Percentiles rank a stretch among this genome's conserved stretches.
phyloP scores from a whole-genome alignment of 64 coral and sea anemone genomes.

The Dendronephthya gigantea region DNA sequence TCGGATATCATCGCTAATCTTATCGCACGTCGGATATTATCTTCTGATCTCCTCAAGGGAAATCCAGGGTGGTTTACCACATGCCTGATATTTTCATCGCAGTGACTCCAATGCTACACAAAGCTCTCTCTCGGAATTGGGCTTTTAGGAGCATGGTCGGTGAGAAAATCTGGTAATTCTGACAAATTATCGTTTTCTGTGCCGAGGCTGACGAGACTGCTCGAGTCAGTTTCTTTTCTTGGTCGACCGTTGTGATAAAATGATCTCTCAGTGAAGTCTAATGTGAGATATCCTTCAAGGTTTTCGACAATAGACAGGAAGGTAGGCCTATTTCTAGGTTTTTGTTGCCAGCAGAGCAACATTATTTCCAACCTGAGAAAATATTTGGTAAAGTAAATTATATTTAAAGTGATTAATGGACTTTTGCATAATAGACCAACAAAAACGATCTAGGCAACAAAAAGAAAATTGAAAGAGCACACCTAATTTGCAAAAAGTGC shows the following conservation, averaged over 20 bases:
- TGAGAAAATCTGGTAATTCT: not conserved
- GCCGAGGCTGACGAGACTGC: not conserved
- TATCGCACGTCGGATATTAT: no score
- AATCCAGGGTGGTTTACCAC: no score
- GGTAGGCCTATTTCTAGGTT: conserved; percentile 58
- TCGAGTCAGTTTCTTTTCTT: not conserved
- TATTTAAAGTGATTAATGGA: no score
- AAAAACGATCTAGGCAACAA: no score
- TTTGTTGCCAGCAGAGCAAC: conserved; percentile 75
- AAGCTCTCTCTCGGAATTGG: not conserved
- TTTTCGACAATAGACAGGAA: conserved; percentile 67
- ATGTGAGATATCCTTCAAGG: conserved; percentile 48
- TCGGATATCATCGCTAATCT: no score
- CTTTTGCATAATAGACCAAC: no score
- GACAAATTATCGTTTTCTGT: not conserved
- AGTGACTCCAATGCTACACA: not conserved
- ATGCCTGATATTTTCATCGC: no score
- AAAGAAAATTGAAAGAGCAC: no score
- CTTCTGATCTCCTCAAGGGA: no score
- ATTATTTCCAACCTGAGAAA: conserved; percentile 67
- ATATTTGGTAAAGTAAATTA: not conserved
- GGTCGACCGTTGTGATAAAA: conserved; percentile 61
- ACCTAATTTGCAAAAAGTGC: no score
- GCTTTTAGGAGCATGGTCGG: not conserved
- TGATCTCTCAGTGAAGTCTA: conserved; percentile 48